Evolutionary conservation across 2,888 invertebrate species (phyloP), one percentile per base, ranked within the genome.

Genomic region (Eulithis testata): DNA sequence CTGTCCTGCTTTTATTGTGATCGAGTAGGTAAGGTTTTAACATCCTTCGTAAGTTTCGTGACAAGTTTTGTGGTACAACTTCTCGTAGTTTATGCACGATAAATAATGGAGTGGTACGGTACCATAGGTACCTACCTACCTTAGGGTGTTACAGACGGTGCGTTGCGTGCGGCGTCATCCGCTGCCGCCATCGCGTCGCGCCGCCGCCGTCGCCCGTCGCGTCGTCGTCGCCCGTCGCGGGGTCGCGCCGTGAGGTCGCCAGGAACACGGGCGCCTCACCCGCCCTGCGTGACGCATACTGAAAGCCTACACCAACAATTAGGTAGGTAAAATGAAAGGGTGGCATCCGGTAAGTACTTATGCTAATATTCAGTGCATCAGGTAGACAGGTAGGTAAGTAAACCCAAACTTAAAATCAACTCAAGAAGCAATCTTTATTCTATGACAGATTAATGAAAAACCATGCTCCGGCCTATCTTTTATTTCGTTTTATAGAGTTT

Each of bases 241-340:
- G 52, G 66, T 62, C 67, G 74, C 73, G 72, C 55, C 69, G 70
- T 52, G 70, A 47, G 69, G 69, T 53, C 71, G 72, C 70, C 70
- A 59, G 69, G 51, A 67, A 55, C 44, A 7, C 36, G 60, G 71
- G 57, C 62, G 53, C 50, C 58, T 55, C 69, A 60, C 54, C 52
- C 62, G 58, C 59, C 47, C 61, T 37, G 43, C n/a, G 62, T 68
- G 66, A 69, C 71, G 56, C 68, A 71, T 66, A 50, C 60, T n/a
- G 21, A 49, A 49, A 21, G 21, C 2, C 11, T 49, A 49, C 21
- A 4, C 8, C 45, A 6, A 49, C 8, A 8, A 21, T 2, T 14
- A 49, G 49, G 49, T 49, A 49, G 9, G 8, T 37, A 37, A 1
- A 21, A 21, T 21, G 21, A 21, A 21, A 21, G 21, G 21, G 21